These are phyloP conservation scores for Drosophila jambulina DNA, from an alignment of 1,140 invertebrate species.

Conservation along the genomic window DNA sequence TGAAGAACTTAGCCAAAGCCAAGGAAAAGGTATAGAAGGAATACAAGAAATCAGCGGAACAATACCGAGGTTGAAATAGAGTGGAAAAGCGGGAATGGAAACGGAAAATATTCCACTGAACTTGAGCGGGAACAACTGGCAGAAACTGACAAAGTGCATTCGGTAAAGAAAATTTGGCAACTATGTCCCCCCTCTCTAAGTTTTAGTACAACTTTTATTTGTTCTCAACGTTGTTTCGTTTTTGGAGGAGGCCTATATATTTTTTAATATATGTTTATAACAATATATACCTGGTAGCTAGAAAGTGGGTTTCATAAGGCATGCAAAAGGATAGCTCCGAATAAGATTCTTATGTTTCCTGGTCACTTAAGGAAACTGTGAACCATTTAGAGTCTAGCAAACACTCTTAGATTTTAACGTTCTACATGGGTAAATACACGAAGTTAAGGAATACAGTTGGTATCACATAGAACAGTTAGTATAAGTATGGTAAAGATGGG, in stretches of 20 bases:
- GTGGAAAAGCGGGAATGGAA: slow-evolving; percentile 6
- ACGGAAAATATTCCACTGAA: slow-evolving; percentile 57
- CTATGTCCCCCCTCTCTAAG: slow-evolving; percentile 19
- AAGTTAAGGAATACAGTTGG: not conserved
- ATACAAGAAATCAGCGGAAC: slow-evolving; percentile 6
- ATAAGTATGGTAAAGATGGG: not conserved
- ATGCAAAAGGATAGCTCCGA: no score
- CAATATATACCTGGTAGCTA: not conserved
- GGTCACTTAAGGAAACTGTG: not conserved
- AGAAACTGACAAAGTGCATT: slow-evolving; percentile 77
- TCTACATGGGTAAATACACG: not conserved
- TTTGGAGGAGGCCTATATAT: not conserved
- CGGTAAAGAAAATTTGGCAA: slow-evolving; percentile 30
- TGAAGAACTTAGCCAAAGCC: slow-evolving; percentile 15
- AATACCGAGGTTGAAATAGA: slow-evolving; percentile 19
- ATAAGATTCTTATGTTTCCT: no score
- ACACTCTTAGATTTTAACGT: no score
- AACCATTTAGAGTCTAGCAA: not conserved
- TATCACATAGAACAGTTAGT: not conserved
- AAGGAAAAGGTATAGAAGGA: slow-evolving; percentile 14
- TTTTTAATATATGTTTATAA: not conserved
- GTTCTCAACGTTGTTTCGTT: not conserved
- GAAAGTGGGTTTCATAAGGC: not conserved
- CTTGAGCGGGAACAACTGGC: slow-evolving; percentile 59
- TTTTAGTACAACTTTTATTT: slow-evolving; percentile 7